Conservation (phyloP, 2,113 vertebrate genomes). For the Pluvianellus socialis region DNA sequence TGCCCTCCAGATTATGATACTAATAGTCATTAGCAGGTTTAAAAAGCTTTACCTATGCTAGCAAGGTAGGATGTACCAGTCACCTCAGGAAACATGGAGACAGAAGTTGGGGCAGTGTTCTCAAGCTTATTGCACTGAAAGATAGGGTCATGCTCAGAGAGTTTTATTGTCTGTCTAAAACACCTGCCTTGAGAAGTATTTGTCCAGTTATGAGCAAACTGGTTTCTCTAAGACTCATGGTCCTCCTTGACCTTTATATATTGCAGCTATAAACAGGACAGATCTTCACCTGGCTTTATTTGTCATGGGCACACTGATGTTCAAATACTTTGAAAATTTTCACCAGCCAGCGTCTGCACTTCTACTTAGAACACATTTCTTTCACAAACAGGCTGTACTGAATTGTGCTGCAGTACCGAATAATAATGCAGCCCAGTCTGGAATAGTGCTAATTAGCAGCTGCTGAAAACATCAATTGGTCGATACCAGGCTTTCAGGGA, state of each 20-base stretch:
- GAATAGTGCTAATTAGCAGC: constrained; percentile 2
- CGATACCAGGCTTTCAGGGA: background rate
- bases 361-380: background rate
- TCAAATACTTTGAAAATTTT: background rate
- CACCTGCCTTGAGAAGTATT: constrained; percentile 24
- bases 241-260: constrained; percentile 50
- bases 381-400: background rate
- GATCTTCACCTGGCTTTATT: constrained; percentile 14
- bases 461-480: background rate
- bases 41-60: background rate
- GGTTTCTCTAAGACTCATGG: background rate
- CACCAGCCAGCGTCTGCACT: background rate
- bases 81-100: background rate
- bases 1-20: background rate
- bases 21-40: background rate
- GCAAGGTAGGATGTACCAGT: background rate
- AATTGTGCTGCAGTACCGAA: background rate
- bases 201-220: constrained; percentile 47
- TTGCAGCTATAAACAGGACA: constrained; percentile 42
- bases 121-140: background rate
- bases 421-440: background rate
- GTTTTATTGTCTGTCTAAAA: constrained; percentile 39
- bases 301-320: background rate
- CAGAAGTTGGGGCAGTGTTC: background rate
- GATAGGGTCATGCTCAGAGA: background rate